Conservation (phyloP, 2,113 vertebrate species). For the Corydoras sp. region DNA sequence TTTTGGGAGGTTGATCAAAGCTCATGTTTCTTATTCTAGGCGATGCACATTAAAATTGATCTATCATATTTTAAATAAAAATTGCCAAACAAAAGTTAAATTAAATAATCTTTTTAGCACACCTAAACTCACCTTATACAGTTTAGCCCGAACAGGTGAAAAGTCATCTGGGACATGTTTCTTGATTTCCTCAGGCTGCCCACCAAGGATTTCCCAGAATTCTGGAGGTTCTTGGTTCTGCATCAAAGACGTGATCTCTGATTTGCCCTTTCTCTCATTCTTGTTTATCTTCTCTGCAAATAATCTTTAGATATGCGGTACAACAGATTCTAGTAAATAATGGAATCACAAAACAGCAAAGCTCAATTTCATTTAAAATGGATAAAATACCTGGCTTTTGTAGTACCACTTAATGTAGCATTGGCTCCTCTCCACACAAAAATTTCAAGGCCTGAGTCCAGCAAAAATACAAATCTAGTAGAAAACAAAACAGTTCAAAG, state of each 20-base stretch:
- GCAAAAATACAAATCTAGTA: slow-evolving; percentile 83
- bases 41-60: too few species aligned
- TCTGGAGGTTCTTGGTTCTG: slow-evolving; percentile 81
- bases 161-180: slow-evolving; percentile 86
- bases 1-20: too few species aligned
- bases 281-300: slow-evolving; percentile 98
- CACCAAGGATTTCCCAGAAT: slow-evolving; percentile 87
- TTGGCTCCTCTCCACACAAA: slow-evolving; percentile 84
- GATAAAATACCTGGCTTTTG: slow-evolving; percentile 83
- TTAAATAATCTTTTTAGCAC: too few species aligned
- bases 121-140: slow-evolving; percentile 79
- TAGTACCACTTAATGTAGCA: slow-evolving; percentile 83
- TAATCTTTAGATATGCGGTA: slow-evolving; percentile 65
- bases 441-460: slow-evolving; percentile 83
- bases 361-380: too few species aligned
- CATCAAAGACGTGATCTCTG: slow-evolving; percentile 75
- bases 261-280: slow-evolving; percentile 90
- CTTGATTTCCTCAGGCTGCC: slow-evolving; percentile 85
- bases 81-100: too few species aligned
- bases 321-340: slow-evolving; percentile 1
- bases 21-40: too few species aligned
- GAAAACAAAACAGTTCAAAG: not conserved
- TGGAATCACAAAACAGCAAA: too few species aligned
- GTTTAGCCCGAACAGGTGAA: slow-evolving; percentile 80
- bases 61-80: too few species aligned